Base-by-base conservation (phyloP, 30 jellyfish, hydroid and myxozoan species). In the Aurelia sp. region DNA sequence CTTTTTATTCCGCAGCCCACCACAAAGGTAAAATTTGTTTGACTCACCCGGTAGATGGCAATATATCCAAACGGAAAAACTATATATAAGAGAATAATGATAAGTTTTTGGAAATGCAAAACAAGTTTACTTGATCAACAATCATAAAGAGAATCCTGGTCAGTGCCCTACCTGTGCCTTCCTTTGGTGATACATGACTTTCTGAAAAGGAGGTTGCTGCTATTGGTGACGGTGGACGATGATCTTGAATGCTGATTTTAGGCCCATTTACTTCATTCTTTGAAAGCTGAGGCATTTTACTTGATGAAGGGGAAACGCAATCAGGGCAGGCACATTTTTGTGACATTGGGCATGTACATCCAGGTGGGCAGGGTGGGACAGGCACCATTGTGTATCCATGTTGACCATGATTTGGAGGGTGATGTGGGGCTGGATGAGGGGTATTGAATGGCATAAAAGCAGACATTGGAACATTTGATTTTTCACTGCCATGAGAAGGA, bases 321-420 rank as follows among this genome's bases (percentile, higher is more conserved):
- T 95, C 99, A 4, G 96, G 84, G 58, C 99, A 95, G 15, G 89
- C 88, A 68, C 99, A 95, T 66, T 94, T 94, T 68, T 89, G 93
- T 35, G 96, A 74, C 88, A 85, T 40, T 64, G 84, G 99, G 66
- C 99, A 94, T 11, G 96, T 94, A 71, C 99, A 94, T 13, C 99
- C 99, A 4, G 99, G 99, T 8, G 99, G 99, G 73, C 99, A 94
- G 4, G 97, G 89, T 48, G 92, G 94, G 13, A 76, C 86, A 1
- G 98, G 74, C 8, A 79, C 91, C 90, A 89, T 89, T 6, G 92
- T 52, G 66, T 80, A 89, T 13, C 55, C 91, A 81, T 89, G 97
- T 30, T 58, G 89, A 11, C 89, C 63, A 74, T 78, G 89, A n/a
- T 76, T 85, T 0, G 89, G 72, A 47, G 76, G 80, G 37, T 97